Base-by-base conservation (phyloP, 2,797 vertebrate species). In the Gadopsis bispinosus region DNA sequence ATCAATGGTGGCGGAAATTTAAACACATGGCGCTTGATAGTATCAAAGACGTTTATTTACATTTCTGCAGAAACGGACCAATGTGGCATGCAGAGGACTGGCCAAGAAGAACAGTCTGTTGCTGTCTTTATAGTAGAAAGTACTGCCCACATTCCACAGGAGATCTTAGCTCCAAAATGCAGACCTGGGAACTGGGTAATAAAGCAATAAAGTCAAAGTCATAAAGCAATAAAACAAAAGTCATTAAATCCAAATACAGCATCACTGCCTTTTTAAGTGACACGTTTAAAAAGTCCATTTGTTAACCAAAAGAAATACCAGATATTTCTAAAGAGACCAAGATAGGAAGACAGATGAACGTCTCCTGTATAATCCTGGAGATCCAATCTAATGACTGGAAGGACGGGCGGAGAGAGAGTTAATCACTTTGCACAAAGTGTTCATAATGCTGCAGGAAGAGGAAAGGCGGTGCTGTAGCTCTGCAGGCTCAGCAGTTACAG, bases 341-440 rank as follows among this genome's bases (percentile, higher is more conserved):
- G 26, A 26, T 26, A 26, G 26, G 26, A 26, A 26, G 26, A 26
- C 26, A 26, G 26, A 26, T 26, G 20, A 48, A 59, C 4, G 1
- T 63, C 48, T 47, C 41, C 14, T 47, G 16, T 13, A 17, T 37
- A 53, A 58, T 26, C 13, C 33, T 5, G 14, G 4, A 29, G 22
- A 11, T 26, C 5, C 39, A 62, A 51, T 60, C 43, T 29, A 29
- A 59, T 8, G 22, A 45, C 41, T 0, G n/a, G 17, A 20, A 5
- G n/a, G 7, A 12, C 8, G n/a, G 7, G 9, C 8, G 2, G n/a
- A 53, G 11, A 48, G 35, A 45, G 31, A 59, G 58, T 26, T 37
- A 50, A 81, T 33, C 67, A 19, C 7, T 41, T 37, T 35, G 79
- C 50, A 47, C 70, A 82, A 80, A 88, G 81, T 86, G 45, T 26